Conservation (phyloP, 2,113 vertebrate genomes). For the Cettia cetti region DNA sequence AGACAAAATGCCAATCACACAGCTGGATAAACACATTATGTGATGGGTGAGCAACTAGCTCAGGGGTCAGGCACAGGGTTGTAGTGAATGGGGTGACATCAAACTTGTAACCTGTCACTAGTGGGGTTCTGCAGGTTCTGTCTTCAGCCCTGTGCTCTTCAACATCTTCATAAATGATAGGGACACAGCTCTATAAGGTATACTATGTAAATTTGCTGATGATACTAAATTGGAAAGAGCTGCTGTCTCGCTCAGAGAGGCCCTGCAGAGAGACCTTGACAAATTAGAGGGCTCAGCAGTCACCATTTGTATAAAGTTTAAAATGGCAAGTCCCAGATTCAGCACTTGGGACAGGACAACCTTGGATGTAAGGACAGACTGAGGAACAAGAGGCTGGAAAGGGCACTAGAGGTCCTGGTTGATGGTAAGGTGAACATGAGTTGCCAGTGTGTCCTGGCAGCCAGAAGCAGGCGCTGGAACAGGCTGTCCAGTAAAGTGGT, state of each 20-base stretch:
- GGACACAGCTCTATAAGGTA: not conserved
- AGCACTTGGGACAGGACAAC: not conserved
- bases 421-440: not conserved
- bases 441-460: not conserved
- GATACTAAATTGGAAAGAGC: not conserved
- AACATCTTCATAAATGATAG: not conserved
- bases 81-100: not conserved
- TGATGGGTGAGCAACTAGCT: not conserved
- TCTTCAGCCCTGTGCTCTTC: rapidly evolving
- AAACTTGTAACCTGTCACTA: not conserved
- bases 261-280: not conserved
- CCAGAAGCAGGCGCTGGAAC: not conserved
- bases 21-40: not conserved
- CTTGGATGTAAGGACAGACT: not conserved
- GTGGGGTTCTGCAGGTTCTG: not conserved
- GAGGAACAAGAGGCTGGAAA: not conserved
- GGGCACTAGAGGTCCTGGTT: not conserved
- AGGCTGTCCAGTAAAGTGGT: not conserved
- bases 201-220: not conserved
- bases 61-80: not conserved
- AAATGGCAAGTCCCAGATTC: not conserved
- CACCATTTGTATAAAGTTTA: not conserved
- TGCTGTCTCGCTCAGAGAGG: not conserved
- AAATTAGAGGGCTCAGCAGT: not conserved
- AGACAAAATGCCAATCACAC: not conserved